Evolutionary conservation across 2,888 invertebrate species (phyloP).

Genomic region (Spicauda simplicius): DNA sequence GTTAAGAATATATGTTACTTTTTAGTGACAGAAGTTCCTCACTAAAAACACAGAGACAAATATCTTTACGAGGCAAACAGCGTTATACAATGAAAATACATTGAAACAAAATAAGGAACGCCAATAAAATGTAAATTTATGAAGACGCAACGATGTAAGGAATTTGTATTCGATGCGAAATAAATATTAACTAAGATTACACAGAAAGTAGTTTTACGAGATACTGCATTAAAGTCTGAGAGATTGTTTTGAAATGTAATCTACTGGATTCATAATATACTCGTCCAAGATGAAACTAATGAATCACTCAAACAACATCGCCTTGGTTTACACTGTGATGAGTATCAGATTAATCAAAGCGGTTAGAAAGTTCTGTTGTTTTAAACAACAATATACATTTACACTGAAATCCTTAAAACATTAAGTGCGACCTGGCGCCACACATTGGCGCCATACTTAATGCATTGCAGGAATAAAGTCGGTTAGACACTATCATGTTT

Average conservation of each 20-base stretch:
- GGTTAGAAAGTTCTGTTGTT: constrained; percentile 4
- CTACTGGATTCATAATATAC: neutral
- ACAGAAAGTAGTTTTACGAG: constrained; percentile 2
- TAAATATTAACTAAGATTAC: constrained; percentile 4
- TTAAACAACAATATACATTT: constrained; percentile 15
- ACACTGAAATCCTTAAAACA: neutral
- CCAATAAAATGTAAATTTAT: neutral
- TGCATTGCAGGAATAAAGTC: constrained; percentile 6
- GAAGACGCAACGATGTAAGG: constrained; percentile 4
- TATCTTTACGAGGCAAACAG: neutral
- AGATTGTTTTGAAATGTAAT: constrained; percentile 4
- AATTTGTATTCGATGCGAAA: constrained; percentile 1
- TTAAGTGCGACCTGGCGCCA: constrained; percentile 4
- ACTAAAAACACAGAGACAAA: neutral
- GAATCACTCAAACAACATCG: neutral
- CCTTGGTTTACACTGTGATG: neutral
- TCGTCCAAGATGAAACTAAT: neutral
- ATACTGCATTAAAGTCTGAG: neutral
- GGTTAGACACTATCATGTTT: neutral
- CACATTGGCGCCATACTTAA: constrained; percentile 7
- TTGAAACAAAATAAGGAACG: neutral
- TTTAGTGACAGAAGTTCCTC: too few relatives aligned
- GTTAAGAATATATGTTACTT: too few relatives aligned
- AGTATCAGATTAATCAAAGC: constrained; percentile 5
- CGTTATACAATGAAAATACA: neutral